phyloP scores from a whole-genome alignment of 1,140 invertebrate genomes.

The Drosophila sproati region DNA sequence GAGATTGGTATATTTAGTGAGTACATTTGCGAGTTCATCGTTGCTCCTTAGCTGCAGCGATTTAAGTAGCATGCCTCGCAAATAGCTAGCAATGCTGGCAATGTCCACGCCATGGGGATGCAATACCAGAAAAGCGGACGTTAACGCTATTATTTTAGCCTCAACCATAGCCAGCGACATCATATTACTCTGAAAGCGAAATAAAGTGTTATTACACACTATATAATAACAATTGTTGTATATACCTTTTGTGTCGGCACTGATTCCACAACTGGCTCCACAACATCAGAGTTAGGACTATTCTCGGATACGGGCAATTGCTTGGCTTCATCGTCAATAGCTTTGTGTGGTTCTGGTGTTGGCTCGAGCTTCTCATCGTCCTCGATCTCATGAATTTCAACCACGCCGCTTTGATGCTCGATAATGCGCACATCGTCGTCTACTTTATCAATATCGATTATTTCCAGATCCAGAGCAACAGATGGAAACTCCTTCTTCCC shows the following conservation, averaged over 20 bases:
- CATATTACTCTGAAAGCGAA: slow-evolving; percentile 31
- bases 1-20: slow-evolving; percentile 90
- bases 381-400: slow-evolving; percentile 85
- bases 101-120: slow-evolving; percentile 94
- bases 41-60: slow-evolving; percentile 88
- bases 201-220: not conserved
- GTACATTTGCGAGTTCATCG: slow-evolving; percentile 89
- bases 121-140: slow-evolving; percentile 93
- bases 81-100: slow-evolving; percentile 93
- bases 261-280: slow-evolving; percentile 4
- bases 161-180: slow-evolving; percentile 86
- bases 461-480: slow-evolving; percentile 45
- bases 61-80: slow-evolving; percentile 88
- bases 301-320: slow-evolving; percentile 32
- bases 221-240: not conserved
- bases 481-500: slow-evolving; percentile 7
- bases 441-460: slow-evolving; percentile 77
- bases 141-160: slow-evolving; percentile 90
- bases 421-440: slow-evolving; percentile 80
- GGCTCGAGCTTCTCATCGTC: slow-evolving; percentile 71
- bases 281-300: slow-evolving; percentile 14
- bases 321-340: slow-evolving; percentile 3
- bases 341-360: slow-evolving; percentile 1
- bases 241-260: slow-evolving; percentile 30
- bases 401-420: slow-evolving; percentile 85